These are phyloP conservation scores for Rhabdophis nuchalis DNA, from an alignment of 2,797 vertebrate species.

Conservation along the genomic window DNA sequence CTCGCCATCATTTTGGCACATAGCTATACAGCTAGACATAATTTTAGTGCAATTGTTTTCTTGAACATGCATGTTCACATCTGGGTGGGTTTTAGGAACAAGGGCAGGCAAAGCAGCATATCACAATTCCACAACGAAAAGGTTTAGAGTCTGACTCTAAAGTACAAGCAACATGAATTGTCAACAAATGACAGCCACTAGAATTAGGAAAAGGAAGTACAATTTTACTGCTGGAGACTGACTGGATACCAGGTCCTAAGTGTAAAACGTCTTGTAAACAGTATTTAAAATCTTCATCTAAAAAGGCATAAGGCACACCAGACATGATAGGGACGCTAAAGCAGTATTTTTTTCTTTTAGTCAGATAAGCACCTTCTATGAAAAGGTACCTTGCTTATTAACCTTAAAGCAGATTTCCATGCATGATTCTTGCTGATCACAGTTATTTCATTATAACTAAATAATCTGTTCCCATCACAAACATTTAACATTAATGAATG, in stretches of 20 bases:
- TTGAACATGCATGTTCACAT: slow-evolving; percentile 66
- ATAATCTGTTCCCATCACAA: slow-evolving; percentile 50
- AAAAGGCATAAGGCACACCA: slow-evolving; percentile 81
- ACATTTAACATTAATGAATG: slow-evolving; percentile 40
- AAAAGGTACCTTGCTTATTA: slow-evolving; percentile 68
- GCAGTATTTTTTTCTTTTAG: slow-evolving; percentile 60
- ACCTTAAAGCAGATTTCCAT: slow-evolving; percentile 56
- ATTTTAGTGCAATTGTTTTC: slow-evolving; percentile 64
- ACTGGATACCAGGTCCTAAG: slow-evolving; percentile 69
- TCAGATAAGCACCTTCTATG: slow-evolving; percentile 61
- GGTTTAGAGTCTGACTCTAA: slow-evolving; percentile 64
- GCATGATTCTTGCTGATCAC: slow-evolving; percentile 33
- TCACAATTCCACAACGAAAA: slow-evolving; percentile 58
- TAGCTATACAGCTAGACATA: slow-evolving; percentile 63
- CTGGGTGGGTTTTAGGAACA: slow-evolving; percentile 56
- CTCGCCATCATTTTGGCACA: slow-evolving; percentile 66
- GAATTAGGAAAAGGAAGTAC: slow-evolving; percentile 61
- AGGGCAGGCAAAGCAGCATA: slow-evolving; percentile 66
- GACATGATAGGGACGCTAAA: slow-evolving; percentile 73
- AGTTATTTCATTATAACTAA: slow-evolving; percentile 45
- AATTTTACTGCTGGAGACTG: slow-evolving; percentile 73
- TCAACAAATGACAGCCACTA: slow-evolving; percentile 51
- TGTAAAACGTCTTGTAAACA: slow-evolving; percentile 77
- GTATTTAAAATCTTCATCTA: slow-evolving; percentile 73
- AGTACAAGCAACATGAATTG: slow-evolving; percentile 55